Percentiles rank a stretch among this genome's conserved stretches.
phyloP scores from a whole-genome alignment of 2,888 invertebrate genomes.

The Drosophila greeni region DNA sequence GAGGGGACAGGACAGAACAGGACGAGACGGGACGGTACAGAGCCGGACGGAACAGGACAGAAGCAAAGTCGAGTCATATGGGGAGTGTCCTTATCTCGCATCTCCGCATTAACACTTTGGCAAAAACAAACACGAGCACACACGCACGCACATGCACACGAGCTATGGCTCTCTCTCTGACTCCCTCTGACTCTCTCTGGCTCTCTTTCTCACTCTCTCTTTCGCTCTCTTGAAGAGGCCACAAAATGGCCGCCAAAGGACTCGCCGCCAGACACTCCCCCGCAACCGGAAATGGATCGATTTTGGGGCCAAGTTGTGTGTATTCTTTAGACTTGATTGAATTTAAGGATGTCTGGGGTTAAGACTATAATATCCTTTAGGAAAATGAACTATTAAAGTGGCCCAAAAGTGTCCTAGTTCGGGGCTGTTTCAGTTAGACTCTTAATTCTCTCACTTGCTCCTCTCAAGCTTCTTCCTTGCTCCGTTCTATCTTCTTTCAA shows the following conservation, averaged over 20 bases:
- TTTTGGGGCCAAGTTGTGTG: background rate
- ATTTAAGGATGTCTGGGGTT: background rate
- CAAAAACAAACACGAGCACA: conserved; percentile 17
- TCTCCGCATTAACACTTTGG: conserved; percentile 69
- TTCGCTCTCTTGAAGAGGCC: conserved; percentile 28
- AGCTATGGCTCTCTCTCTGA: background rate
- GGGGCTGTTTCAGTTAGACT: background rate
- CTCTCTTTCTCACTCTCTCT: background rate
- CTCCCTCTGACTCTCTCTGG: conserved; percentile 3
- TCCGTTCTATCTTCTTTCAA: too few relatives aligned
- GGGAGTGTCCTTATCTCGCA: conserved; percentile 63
- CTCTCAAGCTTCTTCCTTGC: too few relatives aligned
- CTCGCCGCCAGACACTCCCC: conserved; percentile 9
- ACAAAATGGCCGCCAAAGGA: conserved; percentile 62
- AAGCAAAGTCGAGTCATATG: conserved; percentile 35
- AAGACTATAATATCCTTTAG: background rate
- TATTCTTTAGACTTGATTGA: background rate
- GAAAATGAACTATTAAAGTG: background rate
- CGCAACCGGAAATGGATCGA: conserved; percentile 1
- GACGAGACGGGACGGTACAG: background rate
- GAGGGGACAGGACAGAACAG: background rate
- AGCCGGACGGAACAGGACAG: conserved; percentile 1
- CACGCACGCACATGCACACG: conserved; percentile 20
- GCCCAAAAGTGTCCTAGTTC: background rate
- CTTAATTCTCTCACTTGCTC: background rate